Evolutionary conservation across 2,797 vertebrate species (phyloP).

Genomic region (Aphelocoma californica): DNA sequence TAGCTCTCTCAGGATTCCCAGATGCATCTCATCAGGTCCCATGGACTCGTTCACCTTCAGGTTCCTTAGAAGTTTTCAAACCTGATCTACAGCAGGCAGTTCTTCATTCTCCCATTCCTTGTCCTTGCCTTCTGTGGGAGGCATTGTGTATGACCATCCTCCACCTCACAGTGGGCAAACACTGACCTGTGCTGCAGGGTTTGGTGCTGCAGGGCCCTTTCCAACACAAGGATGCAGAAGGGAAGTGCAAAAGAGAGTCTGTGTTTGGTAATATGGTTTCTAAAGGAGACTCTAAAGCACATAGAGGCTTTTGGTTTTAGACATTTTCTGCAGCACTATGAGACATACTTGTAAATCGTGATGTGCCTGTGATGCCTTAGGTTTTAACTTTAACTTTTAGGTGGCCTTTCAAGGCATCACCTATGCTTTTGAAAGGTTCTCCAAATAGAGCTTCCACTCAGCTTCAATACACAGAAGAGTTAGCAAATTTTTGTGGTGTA

Average conservation of each 20-base stretch:
- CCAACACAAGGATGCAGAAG: neutral
- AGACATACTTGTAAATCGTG: neutral
- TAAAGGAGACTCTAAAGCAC: neutral
- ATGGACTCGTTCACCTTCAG: neutral
- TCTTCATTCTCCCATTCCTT: neutral
- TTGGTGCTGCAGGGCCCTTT: neutral
- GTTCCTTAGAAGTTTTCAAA: neutral
- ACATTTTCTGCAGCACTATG: neutral
- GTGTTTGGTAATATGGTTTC: neutral
- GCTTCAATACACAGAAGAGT: neutral
- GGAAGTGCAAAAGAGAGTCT: neutral
- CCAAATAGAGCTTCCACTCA: neutral
- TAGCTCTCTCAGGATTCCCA: neutral
- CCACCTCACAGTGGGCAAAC: neutral
- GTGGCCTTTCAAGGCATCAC: too few relatives aligned
- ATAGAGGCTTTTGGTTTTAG: neutral
- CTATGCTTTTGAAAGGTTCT: neutral
- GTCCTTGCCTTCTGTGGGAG: neutral
- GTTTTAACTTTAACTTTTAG: too few relatives aligned
- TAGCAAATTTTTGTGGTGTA: neutral
- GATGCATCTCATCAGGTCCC: neutral
- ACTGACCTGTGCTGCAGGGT: neutral
- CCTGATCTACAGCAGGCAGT: neutral
- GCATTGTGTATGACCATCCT: neutral
- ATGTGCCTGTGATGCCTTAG: neutral